Evolutionary conservation across 1,140 invertebrate species (phyloP).

Genomic region (Leptoteleia sp.): DNA sequence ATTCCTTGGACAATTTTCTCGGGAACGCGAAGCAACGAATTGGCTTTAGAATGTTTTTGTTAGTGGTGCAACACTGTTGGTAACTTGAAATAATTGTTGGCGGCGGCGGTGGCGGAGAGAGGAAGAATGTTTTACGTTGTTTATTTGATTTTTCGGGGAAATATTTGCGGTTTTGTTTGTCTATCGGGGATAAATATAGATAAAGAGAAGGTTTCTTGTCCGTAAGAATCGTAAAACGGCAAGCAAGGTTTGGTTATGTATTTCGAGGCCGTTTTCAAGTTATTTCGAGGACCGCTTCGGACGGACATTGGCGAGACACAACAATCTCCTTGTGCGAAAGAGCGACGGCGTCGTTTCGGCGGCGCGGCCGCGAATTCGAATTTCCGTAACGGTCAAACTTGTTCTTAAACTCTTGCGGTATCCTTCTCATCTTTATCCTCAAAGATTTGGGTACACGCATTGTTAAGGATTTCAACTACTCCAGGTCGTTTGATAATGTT

Average conservation of each 20-base stretch:
- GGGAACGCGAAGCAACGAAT: no score
- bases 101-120: no score
- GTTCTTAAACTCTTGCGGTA: slow-evolving; percentile 48
- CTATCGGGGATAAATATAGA: no score
- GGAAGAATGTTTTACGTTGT: no score
- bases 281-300: slow-evolving; percentile 28
- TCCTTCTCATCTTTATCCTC: slow-evolving; percentile 39
- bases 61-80: no score
- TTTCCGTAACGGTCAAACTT: slow-evolving; percentile 67
- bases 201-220: no score
- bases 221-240: slow-evolving; percentile 14
- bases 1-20: no score
- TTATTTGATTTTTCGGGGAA: no score
- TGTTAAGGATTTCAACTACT: slow-evolving; percentile 49
- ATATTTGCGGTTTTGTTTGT: no score
- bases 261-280: slow-evolving; percentile 50
- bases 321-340: slow-evolving; percentile 38
- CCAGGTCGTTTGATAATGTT: no score
- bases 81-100: no score
- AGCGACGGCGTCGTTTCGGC: slow-evolving; percentile 59
- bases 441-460: slow-evolving; percentile 52
- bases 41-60: no score
- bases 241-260: slow-evolving; percentile 16
- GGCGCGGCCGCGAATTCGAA: slow-evolving; percentile 62
- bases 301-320: slow-evolving; percentile 55